These are phyloP conservation scores for Pachydiplax longipennis DNA, from an alignment of 2,888 invertebrate species.

Conservation along the genomic window DNA sequence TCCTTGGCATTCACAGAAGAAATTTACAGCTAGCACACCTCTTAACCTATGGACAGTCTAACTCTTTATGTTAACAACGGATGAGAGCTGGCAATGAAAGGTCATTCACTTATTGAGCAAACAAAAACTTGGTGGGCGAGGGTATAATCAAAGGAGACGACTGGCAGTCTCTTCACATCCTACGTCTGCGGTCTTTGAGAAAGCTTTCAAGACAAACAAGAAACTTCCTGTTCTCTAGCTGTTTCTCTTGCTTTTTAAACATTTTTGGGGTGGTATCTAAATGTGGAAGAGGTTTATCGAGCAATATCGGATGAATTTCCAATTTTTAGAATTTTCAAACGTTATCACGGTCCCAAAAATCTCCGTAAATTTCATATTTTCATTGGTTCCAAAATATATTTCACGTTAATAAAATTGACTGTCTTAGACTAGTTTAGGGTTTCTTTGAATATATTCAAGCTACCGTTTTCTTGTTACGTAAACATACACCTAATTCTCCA, in stretches of 20 bases:
- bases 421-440: no score
- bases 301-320: background rate
- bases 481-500: no score
- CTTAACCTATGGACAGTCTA: no score
- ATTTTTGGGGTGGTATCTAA: no score
- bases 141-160: background rate
- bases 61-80: no score
- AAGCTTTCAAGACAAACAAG: background rate
- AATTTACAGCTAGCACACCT: no score
- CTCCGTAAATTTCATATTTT: background rate
- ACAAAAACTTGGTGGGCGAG: background rate
- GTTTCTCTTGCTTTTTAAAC: no score
- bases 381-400: background rate
- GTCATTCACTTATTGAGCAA: background rate
- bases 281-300: background rate
- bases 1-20: no score
- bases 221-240: background rate
- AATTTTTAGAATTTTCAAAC: background rate
- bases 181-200: background rate
- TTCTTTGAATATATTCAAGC: no score
- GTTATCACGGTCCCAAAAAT: background rate
- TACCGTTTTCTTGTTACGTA: no score
- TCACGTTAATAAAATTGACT: background rate
- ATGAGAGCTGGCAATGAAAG: no score
- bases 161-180: background rate